phyloP scores from a whole-genome alignment of 2,888 invertebrate genomes.

The Epirrita christyi region DNA sequence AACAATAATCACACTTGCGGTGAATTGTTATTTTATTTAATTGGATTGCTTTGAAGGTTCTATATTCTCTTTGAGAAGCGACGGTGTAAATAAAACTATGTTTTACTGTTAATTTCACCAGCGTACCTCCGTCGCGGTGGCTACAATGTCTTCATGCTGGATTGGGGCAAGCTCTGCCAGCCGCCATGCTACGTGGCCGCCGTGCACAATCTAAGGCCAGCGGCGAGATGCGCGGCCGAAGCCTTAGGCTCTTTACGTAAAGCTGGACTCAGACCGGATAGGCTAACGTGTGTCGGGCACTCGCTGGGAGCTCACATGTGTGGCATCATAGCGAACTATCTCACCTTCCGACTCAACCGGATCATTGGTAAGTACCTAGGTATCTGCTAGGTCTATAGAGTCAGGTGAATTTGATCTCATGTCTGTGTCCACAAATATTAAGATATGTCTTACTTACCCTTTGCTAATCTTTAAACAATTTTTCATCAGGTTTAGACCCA shows the following conservation, averaged over 20 bases:
- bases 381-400: background rate
- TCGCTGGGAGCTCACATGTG: conserved; percentile 91
- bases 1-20: no score
- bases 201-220: conserved; percentile 89
- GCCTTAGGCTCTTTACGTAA: conserved; percentile 86
- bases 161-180: conserved; percentile 89
- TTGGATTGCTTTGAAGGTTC: no score
- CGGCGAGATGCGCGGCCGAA: conserved; percentile 88
- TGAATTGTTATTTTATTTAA: no score
- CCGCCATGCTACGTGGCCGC: conserved; percentile 91
- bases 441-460: background rate
- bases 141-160: conserved; percentile 91
- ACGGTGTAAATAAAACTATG: background rate
- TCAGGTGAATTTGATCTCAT: background rate
- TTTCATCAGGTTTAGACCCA: conserved; percentile 86
- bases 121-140: conserved; percentile 90
- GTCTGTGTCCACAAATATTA: background rate
- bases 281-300: conserved; percentile 91
- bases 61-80: no score
- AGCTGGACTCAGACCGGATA: conserved; percentile 87
- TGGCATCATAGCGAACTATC: conserved; percentile 89
- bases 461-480: background rate
- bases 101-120: conserved; percentile 47
- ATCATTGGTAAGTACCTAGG: conserved; percentile 88
- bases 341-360: conserved; percentile 89